Evolutionary conservation across 2,888 invertebrate species (phyloP).

Genomic region (Rhagium mordax): DNA sequence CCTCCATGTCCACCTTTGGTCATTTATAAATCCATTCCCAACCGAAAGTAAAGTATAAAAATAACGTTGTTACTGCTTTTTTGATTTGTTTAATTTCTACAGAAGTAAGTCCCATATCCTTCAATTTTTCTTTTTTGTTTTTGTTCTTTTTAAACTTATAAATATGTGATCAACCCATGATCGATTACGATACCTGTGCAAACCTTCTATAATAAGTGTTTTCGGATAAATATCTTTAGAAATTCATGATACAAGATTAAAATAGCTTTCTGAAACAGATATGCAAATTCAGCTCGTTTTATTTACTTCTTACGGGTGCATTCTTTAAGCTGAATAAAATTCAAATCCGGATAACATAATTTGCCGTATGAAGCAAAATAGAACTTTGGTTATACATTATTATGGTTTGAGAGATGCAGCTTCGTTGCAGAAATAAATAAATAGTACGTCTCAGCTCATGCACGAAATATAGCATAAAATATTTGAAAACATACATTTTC

Average conservation of each 20-base stretch:
- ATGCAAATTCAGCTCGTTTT: not conserved
- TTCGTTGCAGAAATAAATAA: slow-evolving; percentile 22
- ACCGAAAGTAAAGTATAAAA: too few species aligned
- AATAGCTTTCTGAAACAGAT: not conserved
- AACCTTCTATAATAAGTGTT: too few species aligned
- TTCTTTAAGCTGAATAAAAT: not conserved
- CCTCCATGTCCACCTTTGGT: too few species aligned
- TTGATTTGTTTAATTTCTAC: too few species aligned
- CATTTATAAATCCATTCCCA: too few species aligned
- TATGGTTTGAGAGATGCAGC: not conserved
- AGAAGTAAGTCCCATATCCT: too few species aligned
- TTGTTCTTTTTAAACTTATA: too few species aligned
- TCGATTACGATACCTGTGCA: too few species aligned
- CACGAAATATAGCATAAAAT: not conserved
- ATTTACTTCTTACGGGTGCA: not conserved
- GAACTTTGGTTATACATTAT: not conserved
- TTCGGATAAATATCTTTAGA: too few species aligned
- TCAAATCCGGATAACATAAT: not conserved
- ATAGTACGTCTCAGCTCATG: slow-evolving; percentile 10
- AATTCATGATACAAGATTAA: not conserved
- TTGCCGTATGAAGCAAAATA: not conserved
- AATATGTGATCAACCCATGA: too few species aligned
- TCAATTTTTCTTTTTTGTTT: too few species aligned
- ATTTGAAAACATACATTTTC: slow-evolving; percentile 21
- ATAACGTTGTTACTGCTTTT: too few species aligned